phyloP scores from a whole-genome alignment of 2,113 vertebrate genomes.

The Orycteropus afer region DNA sequence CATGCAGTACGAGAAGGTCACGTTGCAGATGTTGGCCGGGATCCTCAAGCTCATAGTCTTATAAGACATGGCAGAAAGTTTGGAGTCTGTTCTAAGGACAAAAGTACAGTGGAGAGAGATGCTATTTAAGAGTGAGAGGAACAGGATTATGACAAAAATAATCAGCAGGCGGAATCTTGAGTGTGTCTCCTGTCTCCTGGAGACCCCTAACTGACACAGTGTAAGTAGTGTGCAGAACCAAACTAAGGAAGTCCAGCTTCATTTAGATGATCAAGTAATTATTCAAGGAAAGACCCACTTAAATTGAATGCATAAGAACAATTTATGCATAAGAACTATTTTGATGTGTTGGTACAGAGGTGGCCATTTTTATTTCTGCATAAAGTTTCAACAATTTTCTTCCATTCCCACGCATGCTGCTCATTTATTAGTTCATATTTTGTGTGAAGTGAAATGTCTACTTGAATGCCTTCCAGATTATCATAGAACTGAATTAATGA shows the following conservation, averaged over 20 bases:
- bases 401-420: neutral
- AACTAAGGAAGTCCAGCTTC: neutral
- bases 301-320: neutral
- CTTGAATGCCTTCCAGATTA: neutral
- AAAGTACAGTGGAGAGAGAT: neutral
- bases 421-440: neutral
- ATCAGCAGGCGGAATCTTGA: neutral
- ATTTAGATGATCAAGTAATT: neutral
- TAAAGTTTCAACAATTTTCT: neutral
- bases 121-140: too few species aligned
- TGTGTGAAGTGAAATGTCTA: neutral
- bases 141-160: neutral
- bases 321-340: neutral
- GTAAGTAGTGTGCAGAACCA: neutral
- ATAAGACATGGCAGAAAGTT: neutral
- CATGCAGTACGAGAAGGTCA: neutral
- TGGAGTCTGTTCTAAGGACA: neutral
- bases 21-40: neutral
- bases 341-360: neutral
- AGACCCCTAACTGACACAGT: neutral
- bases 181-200: neutral
- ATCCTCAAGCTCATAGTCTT: neutral
- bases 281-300: constrained; percentile 18
- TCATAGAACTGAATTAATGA: neutral
- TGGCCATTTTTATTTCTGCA: neutral